A percentile compares a stretch with the other conserved stretches of the same genome.
Conservation (phyloP, 2,797 vertebrate species). For the Typhlichthys eigenmanni region DNA sequence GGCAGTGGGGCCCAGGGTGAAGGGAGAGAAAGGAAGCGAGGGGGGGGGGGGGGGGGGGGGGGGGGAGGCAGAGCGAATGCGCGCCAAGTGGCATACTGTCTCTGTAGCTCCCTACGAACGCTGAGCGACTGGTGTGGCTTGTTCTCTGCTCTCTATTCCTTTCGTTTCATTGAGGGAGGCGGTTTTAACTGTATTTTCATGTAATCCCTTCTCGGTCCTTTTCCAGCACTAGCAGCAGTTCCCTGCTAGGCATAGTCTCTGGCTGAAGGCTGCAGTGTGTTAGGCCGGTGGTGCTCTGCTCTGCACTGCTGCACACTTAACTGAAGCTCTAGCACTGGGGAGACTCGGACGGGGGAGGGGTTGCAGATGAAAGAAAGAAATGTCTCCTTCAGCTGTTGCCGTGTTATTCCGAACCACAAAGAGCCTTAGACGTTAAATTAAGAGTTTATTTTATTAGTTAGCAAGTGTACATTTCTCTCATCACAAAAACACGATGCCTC, state of each 20-base stretch:
- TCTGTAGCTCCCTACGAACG: constrained; percentile 9
- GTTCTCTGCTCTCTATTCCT: constrained; percentile 1
- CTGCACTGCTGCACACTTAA: too few species aligned
- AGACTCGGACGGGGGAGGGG: constrained; percentile 2
- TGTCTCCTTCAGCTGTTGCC: constrained; percentile 45
- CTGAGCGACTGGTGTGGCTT: constrained; percentile 5
- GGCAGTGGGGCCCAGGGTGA: constrained; percentile 62
- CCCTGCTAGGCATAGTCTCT: constrained; percentile 31
- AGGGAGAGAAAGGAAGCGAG: constrained; percentile 37
- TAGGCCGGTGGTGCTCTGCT: not conserved
- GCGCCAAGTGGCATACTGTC: constrained; percentile 28
- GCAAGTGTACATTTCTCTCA: constrained; percentile 24
- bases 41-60: constrained; percentile 20
- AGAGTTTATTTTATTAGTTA: constrained; percentile 1
- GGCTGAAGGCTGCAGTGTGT: constrained; percentile 29
- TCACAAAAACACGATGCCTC: not conserved
- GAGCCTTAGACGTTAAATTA: constrained; percentile 1
- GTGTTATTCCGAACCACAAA: constrained; percentile 27
- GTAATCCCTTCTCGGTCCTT: constrained; percentile 16
- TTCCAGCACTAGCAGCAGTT: constrained; percentile 16
- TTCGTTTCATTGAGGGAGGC: not conserved
- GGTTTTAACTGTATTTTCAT: constrained; percentile 7
- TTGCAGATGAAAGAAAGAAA: constrained; percentile 16
- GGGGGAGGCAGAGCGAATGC: constrained; percentile 14
- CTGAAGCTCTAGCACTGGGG: too few species aligned